These are phyloP conservation scores for Pseudachorutes palmiensis DNA, from an alignment of 1,140 invertebrate species.

Conservation along the genomic window DNA sequence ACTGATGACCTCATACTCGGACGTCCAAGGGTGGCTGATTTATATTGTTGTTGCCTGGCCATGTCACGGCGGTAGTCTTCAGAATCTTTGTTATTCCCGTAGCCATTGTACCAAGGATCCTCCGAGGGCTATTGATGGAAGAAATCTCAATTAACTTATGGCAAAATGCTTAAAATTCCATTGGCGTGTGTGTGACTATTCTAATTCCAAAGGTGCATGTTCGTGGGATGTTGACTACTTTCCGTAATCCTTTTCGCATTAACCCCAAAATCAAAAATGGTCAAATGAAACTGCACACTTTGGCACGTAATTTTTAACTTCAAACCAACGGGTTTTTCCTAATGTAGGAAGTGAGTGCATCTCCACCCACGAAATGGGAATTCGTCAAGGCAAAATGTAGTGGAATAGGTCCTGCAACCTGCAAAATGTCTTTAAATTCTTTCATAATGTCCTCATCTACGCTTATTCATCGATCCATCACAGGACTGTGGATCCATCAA, in stretches of 20 bases:
- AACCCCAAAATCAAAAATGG: conserved; percentile 11
- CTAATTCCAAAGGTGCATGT: no score
- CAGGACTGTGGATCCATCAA: no score
- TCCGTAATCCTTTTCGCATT: no score
- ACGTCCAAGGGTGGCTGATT: conserved; percentile 25
- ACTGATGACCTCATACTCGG: background rate
- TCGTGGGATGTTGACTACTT: no score
- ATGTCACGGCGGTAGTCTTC: conserved; percentile 28
- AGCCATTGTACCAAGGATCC: background rate
- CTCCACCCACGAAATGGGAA: background rate
- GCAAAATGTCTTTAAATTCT: background rate
- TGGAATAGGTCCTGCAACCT: no score
- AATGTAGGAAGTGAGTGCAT: background rate
- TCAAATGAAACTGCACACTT: background rate
- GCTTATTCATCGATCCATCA: no score
- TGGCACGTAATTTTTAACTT: background rate
- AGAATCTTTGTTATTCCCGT: conserved; percentile 19
- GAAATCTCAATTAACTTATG: background rate
- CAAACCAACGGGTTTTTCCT: conserved; percentile 1
- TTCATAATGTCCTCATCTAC: no score
- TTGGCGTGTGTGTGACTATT: no score
- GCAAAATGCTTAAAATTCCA: no score
- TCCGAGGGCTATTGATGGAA: background rate
- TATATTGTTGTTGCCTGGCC: conserved; percentile 16
- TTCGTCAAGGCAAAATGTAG: no score